phyloP scores from a whole-genome alignment of 1,140 invertebrate species.

The Drosophila cardini region DNA sequence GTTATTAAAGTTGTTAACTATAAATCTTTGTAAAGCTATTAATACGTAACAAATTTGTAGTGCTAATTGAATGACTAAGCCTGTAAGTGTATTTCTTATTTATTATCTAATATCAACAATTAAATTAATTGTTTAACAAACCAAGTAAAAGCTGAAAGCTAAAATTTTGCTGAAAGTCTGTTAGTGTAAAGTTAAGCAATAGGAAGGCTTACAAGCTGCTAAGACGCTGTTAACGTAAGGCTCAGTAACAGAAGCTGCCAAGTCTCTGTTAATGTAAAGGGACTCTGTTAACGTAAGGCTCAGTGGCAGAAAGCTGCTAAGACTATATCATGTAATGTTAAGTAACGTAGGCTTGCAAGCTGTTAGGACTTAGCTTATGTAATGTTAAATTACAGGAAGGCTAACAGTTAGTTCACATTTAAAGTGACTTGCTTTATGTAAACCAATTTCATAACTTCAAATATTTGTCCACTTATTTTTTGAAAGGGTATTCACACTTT shows the following conservation, averaged over 20 bases:
- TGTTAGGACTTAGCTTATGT: no score
- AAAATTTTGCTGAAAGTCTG: no score
- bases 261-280: no score
- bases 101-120: neutral
- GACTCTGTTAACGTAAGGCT: neutral
- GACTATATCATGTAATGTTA: no score
- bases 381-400: neutral
- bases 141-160: no score
- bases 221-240: neutral
- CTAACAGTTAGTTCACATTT: neutral
- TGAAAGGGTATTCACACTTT: conserved; percentile 2
- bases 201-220: no score
- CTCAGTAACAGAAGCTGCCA: neutral
- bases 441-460: no score
- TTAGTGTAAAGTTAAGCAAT: no score
- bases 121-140: no score
- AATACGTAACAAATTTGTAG: neutral
- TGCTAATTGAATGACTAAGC: neutral
- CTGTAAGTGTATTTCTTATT: neutral
- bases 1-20: conserved; percentile 30
- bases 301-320: neutral
- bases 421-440: no score
- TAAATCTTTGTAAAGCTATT: neutral
- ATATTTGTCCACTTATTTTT: no score
- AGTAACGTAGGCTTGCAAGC: no score